These are phyloP conservation scores for Gila robusta DNA, from an alignment of 2,797 vertebrate genomes.

Conservation along the genomic window DNA sequence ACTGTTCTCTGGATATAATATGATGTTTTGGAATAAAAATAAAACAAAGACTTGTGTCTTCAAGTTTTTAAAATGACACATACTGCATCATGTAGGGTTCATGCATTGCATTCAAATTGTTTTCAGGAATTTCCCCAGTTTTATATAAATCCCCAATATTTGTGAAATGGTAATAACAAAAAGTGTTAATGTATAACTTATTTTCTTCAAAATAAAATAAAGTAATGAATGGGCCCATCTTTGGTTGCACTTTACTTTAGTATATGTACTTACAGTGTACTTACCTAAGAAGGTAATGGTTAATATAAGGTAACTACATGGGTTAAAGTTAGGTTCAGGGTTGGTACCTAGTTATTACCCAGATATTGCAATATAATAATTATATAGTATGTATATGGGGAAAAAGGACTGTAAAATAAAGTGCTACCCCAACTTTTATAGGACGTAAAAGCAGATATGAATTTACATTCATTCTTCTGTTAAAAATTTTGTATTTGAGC, in stretches of 20 bases:
- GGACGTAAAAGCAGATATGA: neutral
- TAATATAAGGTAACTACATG: too few relatives aligned
- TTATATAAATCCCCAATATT: neutral
- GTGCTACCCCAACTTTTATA: too few relatives aligned
- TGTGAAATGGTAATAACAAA: neutral
- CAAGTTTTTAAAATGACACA: neutral
- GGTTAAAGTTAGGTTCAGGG: too few relatives aligned
- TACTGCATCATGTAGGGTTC: neutral
- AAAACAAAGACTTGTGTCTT: neutral
- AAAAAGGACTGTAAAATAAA: too few relatives aligned
- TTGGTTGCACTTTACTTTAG: too few relatives aligned
- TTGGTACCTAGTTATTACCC: too few relatives aligned
- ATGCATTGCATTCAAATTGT: neutral
- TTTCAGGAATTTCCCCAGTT: neutral
- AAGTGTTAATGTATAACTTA: too few relatives aligned
- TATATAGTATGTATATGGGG: too few relatives aligned
- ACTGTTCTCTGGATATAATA: slow-evolving; percentile 22
- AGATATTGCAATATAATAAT: too few relatives aligned
- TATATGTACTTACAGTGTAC: too few relatives aligned
- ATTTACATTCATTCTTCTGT: neutral
- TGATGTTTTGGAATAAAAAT: slow-evolving; percentile 51
- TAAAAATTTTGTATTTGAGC: neutral
- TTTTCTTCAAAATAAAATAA: neutral
- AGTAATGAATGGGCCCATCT: neutral
- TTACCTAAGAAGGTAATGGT: too few relatives aligned